Percentiles rank a stretch among this genome's conserved stretches.
Evolutionary conservation across 1,140 invertebrate species (phyloP).

Genomic region (Drosophila mauritiana): DNA sequence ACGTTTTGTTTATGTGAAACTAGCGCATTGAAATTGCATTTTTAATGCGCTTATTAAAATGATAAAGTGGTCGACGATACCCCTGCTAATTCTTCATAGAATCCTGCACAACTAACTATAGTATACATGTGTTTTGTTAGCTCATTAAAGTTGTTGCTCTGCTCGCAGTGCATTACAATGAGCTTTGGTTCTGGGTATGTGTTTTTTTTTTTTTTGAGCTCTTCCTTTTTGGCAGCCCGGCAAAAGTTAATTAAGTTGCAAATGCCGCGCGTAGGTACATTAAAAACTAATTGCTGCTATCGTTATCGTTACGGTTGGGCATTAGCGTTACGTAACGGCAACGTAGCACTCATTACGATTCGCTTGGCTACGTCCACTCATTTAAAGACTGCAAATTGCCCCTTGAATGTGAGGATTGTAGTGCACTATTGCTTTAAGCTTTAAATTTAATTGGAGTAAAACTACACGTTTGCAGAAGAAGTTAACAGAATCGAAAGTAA

Average conservation of each 20-base stretch:
- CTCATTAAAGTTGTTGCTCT: slow-evolving; percentile 53
- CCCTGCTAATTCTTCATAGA: slow-evolving; percentile 27
- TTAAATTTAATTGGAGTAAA: background rate
- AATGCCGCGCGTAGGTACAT: slow-evolving; percentile 67
- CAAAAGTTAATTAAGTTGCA: slow-evolving; percentile 75
- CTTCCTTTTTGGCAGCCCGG: slow-evolving; percentile 26
- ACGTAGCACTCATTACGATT: slow-evolving; percentile 59
- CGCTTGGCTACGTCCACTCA: slow-evolving; percentile 50
- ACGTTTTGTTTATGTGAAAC: slow-evolving; percentile 54
- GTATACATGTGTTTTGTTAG: slow-evolving; percentile 40
- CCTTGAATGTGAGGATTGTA: background rate
- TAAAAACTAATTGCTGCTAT: slow-evolving; percentile 74
- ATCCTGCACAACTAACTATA: slow-evolving; percentile 26
- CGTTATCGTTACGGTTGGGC: slow-evolving; percentile 57
- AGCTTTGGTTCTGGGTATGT: slow-evolving; percentile 14
- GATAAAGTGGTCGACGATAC: slow-evolving; percentile 54
- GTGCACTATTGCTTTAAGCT: slow-evolving; percentile 1
- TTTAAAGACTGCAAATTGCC: slow-evolving; percentile 17
- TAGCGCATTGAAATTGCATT: slow-evolving; percentile 67
- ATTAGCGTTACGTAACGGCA: slow-evolving; percentile 51
- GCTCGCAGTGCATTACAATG: slow-evolving; percentile 54
- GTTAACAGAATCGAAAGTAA: too few species aligned
- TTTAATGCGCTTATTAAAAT: slow-evolving; percentile 66
- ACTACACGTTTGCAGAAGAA: background rate
- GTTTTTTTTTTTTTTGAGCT: background rate